Evolutionary conservation across 2,113 vertebrate genomes (phyloP).

Genomic region (Zeus faber): DNA sequence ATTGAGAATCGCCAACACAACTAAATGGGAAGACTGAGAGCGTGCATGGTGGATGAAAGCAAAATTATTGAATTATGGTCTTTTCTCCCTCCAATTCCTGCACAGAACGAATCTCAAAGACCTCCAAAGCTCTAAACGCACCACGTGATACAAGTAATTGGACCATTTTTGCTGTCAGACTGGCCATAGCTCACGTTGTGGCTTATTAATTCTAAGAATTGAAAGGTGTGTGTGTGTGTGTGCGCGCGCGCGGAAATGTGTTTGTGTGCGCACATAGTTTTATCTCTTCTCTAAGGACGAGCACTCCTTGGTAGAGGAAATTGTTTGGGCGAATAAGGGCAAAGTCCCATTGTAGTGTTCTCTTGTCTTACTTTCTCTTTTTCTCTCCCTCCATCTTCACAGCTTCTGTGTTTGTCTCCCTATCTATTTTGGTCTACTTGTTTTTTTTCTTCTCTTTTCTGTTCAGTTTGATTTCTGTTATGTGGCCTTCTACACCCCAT

Average conservation of each 20-base stretch:
- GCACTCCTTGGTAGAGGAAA: slow-evolving; percentile 60
- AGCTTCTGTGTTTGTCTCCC: background rate
- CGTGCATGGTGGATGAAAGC: slow-evolving; percentile 41
- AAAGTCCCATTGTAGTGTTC: slow-evolving; percentile 5
- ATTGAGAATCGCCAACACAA: slow-evolving; percentile 35
- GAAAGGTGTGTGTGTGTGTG: slow-evolving; percentile 28
- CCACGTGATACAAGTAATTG: slow-evolving; percentile 50
- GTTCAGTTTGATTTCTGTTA: no score
- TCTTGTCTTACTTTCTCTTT: background rate
- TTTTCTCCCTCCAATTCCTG: slow-evolving; percentile 34
- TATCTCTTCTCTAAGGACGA: no score
- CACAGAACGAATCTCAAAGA: slow-evolving; percentile 13
- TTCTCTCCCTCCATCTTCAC: background rate
- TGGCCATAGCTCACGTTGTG: slow-evolving; percentile 33
- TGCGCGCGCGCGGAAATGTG: background rate
- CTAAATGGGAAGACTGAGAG: slow-evolving; percentile 36
- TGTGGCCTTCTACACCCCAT: no score
- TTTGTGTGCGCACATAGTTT: slow-evolving; percentile 18
- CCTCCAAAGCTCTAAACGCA: slow-evolving; percentile 34
- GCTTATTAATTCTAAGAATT: slow-evolving; percentile 74
- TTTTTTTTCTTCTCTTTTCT: background rate
- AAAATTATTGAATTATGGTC: slow-evolving; percentile 49
- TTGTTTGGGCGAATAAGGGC: slow-evolving; percentile 54
- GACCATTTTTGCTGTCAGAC: slow-evolving; percentile 44
- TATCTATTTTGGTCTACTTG: background rate